These are phyloP conservation scores for Chrysocyon brachyurus DNA, from an alignment of 2,797 vertebrate species.

Conservation along the genomic window DNA sequence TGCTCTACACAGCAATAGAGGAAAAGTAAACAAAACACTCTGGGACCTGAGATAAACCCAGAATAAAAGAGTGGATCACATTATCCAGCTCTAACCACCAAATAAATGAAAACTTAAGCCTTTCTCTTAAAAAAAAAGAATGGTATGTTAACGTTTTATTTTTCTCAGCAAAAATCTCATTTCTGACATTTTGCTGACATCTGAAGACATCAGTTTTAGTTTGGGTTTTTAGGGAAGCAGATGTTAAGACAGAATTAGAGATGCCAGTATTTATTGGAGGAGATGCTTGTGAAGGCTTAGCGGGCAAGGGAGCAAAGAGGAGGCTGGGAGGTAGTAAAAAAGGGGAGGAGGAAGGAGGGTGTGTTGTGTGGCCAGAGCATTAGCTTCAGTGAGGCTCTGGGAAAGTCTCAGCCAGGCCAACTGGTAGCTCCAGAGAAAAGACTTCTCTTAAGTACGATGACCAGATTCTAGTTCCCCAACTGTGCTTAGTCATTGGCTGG, in stretches of 20 bases:
- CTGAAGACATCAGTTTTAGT: not conserved
- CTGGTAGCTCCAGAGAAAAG: not conserved
- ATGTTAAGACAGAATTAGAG: not conserved
- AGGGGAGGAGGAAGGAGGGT: not conserved
- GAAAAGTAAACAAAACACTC: constrained; percentile 4
- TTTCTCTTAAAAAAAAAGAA: constrained; percentile 54
- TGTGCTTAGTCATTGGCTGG: not conserved
- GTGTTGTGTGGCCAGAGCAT: not conserved
- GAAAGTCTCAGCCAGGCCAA: not conserved
- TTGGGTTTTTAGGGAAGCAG: constrained; percentile 2
- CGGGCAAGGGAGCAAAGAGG: not conserved
- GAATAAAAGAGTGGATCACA: not conserved
- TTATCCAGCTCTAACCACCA: not conserved
- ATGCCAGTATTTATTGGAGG: not conserved
- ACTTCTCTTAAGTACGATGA: not conserved
- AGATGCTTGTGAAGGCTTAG: not conserved
- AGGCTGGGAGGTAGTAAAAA: not conserved
- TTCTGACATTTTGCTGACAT: not conserved
- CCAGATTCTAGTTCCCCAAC: not conserved
- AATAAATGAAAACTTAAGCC: constrained; percentile 26
- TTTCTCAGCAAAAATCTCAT: constrained; percentile 10
- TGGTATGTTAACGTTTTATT: not conserved
- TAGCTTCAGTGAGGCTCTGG: not conserved
- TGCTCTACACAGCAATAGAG: not conserved
- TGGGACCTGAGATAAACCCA: not conserved